phyloP scores from a whole-genome alignment of 1,140 invertebrate species.

The Platorchestia sp. region DNA sequence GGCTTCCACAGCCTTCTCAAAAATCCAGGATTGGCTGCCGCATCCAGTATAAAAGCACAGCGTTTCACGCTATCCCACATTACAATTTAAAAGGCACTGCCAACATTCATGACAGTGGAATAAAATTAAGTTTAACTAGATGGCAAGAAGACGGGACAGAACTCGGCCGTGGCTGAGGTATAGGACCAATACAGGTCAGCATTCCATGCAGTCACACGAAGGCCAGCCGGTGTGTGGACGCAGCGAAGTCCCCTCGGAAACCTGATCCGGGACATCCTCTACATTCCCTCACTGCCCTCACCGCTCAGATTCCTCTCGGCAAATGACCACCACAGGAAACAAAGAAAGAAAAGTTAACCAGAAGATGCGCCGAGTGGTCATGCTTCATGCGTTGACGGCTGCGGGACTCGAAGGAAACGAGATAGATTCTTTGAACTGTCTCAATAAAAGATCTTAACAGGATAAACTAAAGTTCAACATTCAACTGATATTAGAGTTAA shows the following conservation, averaged over 20 bases:
- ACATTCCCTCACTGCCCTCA: neutral
- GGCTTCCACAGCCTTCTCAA: too few species aligned
- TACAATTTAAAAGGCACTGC: too few species aligned
- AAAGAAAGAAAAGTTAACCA: neutral
- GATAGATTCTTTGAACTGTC: neutral
- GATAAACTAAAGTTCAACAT: too few species aligned
- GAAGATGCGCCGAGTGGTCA: neutral
- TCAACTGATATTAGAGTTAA: neutral
- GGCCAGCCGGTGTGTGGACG: neutral
- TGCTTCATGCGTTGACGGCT: neutral
- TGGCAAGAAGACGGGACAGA: too few species aligned
- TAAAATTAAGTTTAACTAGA: too few species aligned
- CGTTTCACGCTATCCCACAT: too few species aligned
- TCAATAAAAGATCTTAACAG: neutral
- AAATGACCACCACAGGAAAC: constrained; percentile 6
- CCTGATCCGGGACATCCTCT: neutral
- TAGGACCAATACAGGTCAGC: too few species aligned
- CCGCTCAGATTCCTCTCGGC: neutral
- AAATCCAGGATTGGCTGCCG: too few species aligned
- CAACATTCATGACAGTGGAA: too few species aligned
- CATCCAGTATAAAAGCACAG: too few species aligned
- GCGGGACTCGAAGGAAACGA: neutral
- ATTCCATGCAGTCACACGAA: too few species aligned
- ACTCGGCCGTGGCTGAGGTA: too few species aligned
- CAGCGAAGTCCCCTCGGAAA: neutral